Evolutionary conservation across 1,140 invertebrate genomes (phyloP).

Genomic region (Campodea augens): DNA sequence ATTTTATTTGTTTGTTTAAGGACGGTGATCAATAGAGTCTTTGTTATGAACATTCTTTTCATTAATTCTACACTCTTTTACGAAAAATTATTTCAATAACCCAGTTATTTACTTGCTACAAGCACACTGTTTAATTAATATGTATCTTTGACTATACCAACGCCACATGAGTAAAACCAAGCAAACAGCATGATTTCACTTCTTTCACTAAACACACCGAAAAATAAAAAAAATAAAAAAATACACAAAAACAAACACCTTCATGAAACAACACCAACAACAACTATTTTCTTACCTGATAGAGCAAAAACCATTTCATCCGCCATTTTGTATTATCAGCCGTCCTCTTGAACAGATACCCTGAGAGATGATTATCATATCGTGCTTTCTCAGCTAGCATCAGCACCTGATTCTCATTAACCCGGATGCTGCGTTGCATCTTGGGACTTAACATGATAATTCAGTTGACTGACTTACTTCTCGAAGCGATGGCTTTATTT

Average conservation of each 20-base stretch:
- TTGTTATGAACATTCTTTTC: too few species aligned
- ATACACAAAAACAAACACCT: too few species aligned
- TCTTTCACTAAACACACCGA: constrained; percentile 12
- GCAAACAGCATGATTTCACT: constrained; percentile 11
- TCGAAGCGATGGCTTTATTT: too few species aligned
- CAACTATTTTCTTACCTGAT: constrained; percentile 57
- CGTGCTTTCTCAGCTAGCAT: constrained; percentile 67
- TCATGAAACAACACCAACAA: constrained; percentile 10
- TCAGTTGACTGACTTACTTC: constrained; percentile 6
- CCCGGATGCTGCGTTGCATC: constrained; percentile 61
- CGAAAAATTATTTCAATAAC: too few species aligned
- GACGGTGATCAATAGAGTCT: too few species aligned
- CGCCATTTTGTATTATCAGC: constrained; percentile 78
- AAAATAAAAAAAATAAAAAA: constrained; percentile 13
- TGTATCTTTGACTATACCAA: too few species aligned
- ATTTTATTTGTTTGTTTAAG: too few species aligned
- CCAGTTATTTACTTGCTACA: too few species aligned
- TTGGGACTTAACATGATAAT: constrained; percentile 55
- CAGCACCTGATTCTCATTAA: constrained; percentile 59
- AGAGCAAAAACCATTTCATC: constrained; percentile 70
- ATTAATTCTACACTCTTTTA: too few species aligned
- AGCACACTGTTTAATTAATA: too few species aligned
- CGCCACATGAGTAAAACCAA: too few species aligned
- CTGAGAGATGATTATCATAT: constrained; percentile 51
- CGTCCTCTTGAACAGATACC: constrained; percentile 68